These are phyloP conservation scores for Paguma larvata DNA, from an alignment of 2,797 vertebrate species.

Conservation along the genomic window DNA sequence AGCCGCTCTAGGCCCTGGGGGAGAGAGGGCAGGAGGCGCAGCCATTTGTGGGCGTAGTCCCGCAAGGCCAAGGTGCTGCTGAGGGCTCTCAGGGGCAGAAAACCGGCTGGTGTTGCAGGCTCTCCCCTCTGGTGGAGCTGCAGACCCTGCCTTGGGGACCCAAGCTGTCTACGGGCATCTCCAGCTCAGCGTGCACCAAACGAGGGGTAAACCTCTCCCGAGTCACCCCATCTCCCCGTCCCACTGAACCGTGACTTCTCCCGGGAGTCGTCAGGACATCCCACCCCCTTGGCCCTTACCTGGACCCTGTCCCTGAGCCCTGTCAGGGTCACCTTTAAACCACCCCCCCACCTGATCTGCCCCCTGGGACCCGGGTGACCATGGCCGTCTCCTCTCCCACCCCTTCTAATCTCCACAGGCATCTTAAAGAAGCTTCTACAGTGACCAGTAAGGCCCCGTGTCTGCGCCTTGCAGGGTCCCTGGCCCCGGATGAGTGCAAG, in stretches of 20 bases:
- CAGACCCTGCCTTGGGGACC: not conserved
- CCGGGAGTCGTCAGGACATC: not conserved
- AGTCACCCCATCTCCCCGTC: not conserved
- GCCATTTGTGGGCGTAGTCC: not conserved
- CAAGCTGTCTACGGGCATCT: not conserved
- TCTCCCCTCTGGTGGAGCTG: too few species aligned
- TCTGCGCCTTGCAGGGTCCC: not conserved
- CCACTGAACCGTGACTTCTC: not conserved
- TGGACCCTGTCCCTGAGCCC: not conserved
- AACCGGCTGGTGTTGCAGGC: fast-evolving
- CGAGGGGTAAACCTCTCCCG: not conserved
- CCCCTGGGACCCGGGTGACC: too few species aligned
- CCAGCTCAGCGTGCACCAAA: not conserved
- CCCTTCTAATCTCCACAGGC: not conserved
- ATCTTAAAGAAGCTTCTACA: not conserved
- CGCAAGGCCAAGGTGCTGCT: not conserved
- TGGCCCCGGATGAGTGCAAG: not conserved
- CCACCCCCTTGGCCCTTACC: not conserved
- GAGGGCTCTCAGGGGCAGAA: not conserved
- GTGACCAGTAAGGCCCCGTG: not conserved
- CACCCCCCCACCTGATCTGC: not conserved
- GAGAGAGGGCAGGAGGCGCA: not conserved
- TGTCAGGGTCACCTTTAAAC: not conserved
- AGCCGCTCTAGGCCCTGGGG: not conserved
- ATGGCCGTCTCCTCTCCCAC: too few species aligned